These are phyloP conservation scores for Hipposideros larvatus DNA, from an alignment of 2,797 vertebrate species.

Conservation along the genomic window DNA sequence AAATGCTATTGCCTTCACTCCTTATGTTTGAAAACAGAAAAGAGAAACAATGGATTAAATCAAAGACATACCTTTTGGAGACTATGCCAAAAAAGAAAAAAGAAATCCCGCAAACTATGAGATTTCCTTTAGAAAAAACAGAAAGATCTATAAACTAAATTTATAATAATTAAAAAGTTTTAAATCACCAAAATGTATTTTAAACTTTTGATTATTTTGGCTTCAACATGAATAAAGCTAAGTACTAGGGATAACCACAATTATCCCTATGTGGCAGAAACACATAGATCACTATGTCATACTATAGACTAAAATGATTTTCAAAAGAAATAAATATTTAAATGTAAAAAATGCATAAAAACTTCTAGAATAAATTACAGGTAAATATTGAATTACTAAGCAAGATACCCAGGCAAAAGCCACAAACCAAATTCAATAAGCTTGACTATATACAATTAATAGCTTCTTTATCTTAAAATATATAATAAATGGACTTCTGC, in stretches of 20 bases:
- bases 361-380: constrained; percentile 38
- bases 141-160: not conserved
- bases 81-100: not conserved
- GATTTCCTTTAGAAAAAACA: not conserved
- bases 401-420: not conserved
- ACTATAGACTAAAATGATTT: not conserved
- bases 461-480: constrained; percentile 34
- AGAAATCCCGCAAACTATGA: not conserved
- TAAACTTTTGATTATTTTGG: constrained; percentile 51
- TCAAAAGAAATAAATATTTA: not conserved
- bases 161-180: constrained; percentile 29
- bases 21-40: not conserved
- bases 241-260: not conserved
- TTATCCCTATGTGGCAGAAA: not conserved
- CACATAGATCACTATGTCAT: not conserved
- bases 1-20: not conserved
- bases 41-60: not conserved
- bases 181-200: not conserved
- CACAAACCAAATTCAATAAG: constrained; percentile 38
- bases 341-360: constrained; percentile 10
- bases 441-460: constrained; percentile 9
- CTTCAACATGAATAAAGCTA: constrained; percentile 7
- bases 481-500: constrained; percentile 4
- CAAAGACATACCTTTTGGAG: not conserved
- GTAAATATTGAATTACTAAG: constrained; percentile 39